Evolutionary conservation across 2,888 invertebrate genomes (phyloP), one percentile per base, ranked within the genome.

Genomic region (Diarsia rubi): DNA sequence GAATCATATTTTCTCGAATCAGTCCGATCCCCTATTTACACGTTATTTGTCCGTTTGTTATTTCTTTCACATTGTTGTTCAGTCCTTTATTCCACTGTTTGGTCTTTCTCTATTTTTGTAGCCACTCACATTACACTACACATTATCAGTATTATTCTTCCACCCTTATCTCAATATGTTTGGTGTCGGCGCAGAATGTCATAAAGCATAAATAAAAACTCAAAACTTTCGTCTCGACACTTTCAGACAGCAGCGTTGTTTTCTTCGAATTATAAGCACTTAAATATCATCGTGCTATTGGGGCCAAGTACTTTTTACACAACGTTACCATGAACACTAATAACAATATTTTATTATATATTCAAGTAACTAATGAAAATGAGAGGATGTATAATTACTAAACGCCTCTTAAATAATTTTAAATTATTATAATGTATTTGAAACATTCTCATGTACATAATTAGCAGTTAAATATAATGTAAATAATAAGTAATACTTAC

Each of bases 401-500:
- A 54, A 21, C 44, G 16, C 3, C 6, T 44, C 11, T 60, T 11
- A 8, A 31, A 42, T 12, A 1, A 19, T 60, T 1, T 1, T 12
- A 64, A 19, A 6, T 45, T n/a, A 6, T 3, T 12, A 14, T 60
- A 62, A 42, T 6, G 14, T 62, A 2, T 62, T 42, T n/a, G 12
- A n/a, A n/a, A 62, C 6, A 37, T 6, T 24, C 21, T 8, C 4
- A 31, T 19, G 21, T 27, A 21, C 9, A 1, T 44, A 42, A 12
- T 44, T 4, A 42, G 24, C 4, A 49, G 14, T 14, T n/a, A 37
- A 47, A 21, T n/a, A 31, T 31, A 4, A 14, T 31, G 31, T 19
- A 37, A 65, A 31, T 2, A 31, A 21, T 12, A 24, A n/a, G 16
- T 24, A 37, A 54, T 72, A 88, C 87, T 87, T 62, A 87, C 87